Evolutionary conservation across 2,888 invertebrate genomes (phyloP), one percentile per base, ranked within the genome.

Genomic region (Iselma pallidipennis): DNA sequence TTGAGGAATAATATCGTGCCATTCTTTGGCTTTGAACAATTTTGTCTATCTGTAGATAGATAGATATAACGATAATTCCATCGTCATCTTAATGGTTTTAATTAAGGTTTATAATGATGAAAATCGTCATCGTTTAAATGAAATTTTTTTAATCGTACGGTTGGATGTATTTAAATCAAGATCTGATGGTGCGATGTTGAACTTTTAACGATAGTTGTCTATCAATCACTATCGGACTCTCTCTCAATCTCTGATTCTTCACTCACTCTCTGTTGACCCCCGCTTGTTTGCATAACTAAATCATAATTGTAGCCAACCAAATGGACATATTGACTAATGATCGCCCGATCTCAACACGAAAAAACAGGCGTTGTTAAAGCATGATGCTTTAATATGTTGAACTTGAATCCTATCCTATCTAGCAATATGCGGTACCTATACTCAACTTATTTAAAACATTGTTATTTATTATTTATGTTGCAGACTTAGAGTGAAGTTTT

Each of bases 221-320:
- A 79, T 79, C 79, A 79, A 79, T 79, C 79, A 78, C 72, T 60
- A 70, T 53, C 61, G 60, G 57, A 33, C 16, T 28, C 23, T 23
- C 29, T 29, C 56, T 31, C 60, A 48, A 48, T 25, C 21, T 63
- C 66, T 57, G 57, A 60, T 56, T 61, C 62, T 66, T 66, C 67
- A 69, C 66, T 70, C 69, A 71, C 66, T 67, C 66, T 67, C 73
- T 78, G 78, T 37, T 37, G 37, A 78, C 79, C 78, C 79, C 78
- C 73, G 78, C 79, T 80, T 81, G 81, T 81, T 81, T 81, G 80
- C 80, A 80, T 81, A 80, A 80, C 81, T 78, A 80, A 80, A 81
- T 80, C 80, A 80, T 81, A 81, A 81, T 81, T 80, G 80, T 80
- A 76, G 77, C 77, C 76, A 74, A 72, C 74, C 75, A 74, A 77